phyloP scores from a whole-genome alignment of 2,888 invertebrate genomes.

The Gortyna flavago region DNA sequence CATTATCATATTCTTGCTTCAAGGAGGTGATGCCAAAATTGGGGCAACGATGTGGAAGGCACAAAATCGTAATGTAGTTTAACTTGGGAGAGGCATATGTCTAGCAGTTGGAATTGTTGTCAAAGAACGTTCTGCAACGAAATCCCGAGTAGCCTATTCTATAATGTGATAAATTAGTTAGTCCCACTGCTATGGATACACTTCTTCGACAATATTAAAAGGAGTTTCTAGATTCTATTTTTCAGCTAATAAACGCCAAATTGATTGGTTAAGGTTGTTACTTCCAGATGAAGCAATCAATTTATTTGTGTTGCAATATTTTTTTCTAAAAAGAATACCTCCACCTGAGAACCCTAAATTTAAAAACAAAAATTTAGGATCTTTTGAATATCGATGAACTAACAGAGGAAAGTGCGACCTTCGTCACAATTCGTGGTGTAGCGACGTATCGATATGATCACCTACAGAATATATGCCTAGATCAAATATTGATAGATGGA shows the following conservation, averaged over 20 bases:
- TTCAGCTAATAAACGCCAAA: not conserved
- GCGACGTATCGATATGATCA: not conserved
- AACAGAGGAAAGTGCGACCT: not conserved
- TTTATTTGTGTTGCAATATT: not conserved
- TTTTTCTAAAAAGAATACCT: not conserved
- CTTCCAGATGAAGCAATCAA: not conserved
- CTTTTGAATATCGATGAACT: not conserved
- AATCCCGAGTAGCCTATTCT: not conserved
- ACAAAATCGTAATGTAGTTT: not conserved
- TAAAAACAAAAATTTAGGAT: not conserved
- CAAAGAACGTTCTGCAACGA: not conserved
- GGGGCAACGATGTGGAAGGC: not conserved
- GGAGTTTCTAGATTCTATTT: not conserved
- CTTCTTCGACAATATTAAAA: not conserved
- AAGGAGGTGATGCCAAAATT: constrained; percentile 15
- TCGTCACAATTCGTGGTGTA: not conserved
- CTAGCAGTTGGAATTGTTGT: not conserved
- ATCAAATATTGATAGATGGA: constrained; percentile 38
- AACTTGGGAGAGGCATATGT: not conserved
- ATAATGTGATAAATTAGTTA: not conserved
- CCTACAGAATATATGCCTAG: constrained; percentile 4
- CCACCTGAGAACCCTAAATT: too few species aligned
- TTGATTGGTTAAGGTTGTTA: not conserved
- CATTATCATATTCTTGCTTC: constrained; percentile 29
- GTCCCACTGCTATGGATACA: not conserved